Percentiles rank a stretch among this genome's conserved stretches.
These are phyloP conservation scores for Macaria liturata DNA, from an alignment of 2,888 invertebrate genomes.

Conservation along the genomic window DNA sequence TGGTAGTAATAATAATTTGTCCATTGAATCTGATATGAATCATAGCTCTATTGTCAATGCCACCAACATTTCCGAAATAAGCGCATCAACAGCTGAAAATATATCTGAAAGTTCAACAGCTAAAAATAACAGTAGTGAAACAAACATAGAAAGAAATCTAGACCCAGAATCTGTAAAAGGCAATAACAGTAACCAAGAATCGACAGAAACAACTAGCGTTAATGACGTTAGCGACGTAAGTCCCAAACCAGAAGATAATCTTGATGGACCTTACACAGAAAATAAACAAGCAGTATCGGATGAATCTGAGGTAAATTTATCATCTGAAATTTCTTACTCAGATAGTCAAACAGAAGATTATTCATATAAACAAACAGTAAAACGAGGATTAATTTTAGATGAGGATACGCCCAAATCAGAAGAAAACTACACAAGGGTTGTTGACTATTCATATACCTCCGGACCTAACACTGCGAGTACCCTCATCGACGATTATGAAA, in stretches of 20 bases:
- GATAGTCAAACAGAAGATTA: not conserved
- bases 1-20: no score
- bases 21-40: no score
- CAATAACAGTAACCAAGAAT: not conserved
- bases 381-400: slow-evolving; percentile 1
- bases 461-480: slow-evolving; percentile 5
- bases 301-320: not conserved
- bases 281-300: not conserved
- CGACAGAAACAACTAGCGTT: not conserved
- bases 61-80: no score
- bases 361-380: not conserved
- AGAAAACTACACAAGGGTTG: slow-evolving; percentile 7
- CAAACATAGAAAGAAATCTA: no score
- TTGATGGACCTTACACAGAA: no score
- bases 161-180: no score
- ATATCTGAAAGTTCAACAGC: no score
- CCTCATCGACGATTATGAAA: not conserved
- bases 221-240: not conserved
- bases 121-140: no score
- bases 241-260: not conserved
- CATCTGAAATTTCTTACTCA: not conserved
- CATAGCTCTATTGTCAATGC: no score
- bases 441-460: slow-evolving; percentile 11
- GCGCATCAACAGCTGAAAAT: no score
- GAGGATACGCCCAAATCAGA: not conserved